Evolutionary conservation across 2,797 vertebrate species (phyloP).

Genomic region (Glyptemys insculpta): DNA sequence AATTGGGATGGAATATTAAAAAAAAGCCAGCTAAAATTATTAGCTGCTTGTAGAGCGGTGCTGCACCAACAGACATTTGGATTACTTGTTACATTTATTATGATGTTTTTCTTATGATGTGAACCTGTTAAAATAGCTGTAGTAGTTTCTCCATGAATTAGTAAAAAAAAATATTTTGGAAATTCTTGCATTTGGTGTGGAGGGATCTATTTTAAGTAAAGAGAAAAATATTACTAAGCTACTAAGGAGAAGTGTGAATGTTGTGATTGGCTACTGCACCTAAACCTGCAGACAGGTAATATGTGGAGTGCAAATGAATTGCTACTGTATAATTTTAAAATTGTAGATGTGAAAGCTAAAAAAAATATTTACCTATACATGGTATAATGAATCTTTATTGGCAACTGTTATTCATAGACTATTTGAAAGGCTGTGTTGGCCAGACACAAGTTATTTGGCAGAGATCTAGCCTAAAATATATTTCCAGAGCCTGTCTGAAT

Average conservation of each 20-base stretch:
- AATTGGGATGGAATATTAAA: neutral
- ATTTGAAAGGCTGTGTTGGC: slow-evolving; percentile 80
- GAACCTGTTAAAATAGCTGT: slow-evolving; percentile 51
- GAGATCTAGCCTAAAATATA: slow-evolving; percentile 78
- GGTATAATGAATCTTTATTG: slow-evolving; percentile 80
- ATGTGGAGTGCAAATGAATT: slow-evolving; percentile 65
- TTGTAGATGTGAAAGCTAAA: slow-evolving; percentile 75
- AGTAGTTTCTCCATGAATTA: slow-evolving; percentile 45
- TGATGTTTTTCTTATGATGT: slow-evolving; percentile 49
- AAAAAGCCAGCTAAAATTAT: slow-evolving; percentile 6
- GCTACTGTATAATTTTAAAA: slow-evolving; percentile 78
- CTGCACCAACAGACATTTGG: neutral
- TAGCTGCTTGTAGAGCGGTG: slow-evolving; percentile 30
- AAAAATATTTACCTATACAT: slow-evolving; percentile 77
- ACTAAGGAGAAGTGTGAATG: slow-evolving; percentile 73
- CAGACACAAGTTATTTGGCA: slow-evolving; percentile 84
- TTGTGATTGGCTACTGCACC: slow-evolving; percentile 71
- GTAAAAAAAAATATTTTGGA: slow-evolving; percentile 27
- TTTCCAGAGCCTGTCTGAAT: slow-evolving; percentile 83
- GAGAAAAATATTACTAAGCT: slow-evolving; percentile 60
- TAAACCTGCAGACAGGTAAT: slow-evolving; percentile 70
- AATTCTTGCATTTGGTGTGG: slow-evolving; percentile 51
- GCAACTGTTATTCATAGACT: slow-evolving; percentile 77
- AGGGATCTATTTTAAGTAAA: slow-evolving; percentile 73
- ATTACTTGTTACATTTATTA: slow-evolving; percentile 40